phyloP scores from a whole-genome alignment of 2,113 vertebrate species.

The Neoarius graeffei region DNA sequence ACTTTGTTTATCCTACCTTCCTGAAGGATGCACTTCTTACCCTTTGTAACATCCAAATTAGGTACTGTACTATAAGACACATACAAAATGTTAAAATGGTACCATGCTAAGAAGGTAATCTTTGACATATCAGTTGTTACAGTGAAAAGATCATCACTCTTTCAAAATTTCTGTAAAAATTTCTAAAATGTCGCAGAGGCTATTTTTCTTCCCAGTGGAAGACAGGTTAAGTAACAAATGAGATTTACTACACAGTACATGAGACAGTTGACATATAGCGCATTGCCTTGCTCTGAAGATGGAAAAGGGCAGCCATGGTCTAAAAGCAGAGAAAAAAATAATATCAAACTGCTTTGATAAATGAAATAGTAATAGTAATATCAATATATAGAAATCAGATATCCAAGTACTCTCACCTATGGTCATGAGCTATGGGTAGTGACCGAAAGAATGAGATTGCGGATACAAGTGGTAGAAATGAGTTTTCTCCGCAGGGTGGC shows the following conservation, averaged over 20 bases:
- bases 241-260: background rate
- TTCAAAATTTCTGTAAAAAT: background rate
- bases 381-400: background rate
- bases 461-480: too few species aligned
- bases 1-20: background rate
- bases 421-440: too few species aligned
- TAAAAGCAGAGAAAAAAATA: background rate
- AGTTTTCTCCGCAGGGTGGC: too few species aligned
- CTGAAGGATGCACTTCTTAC: background rate
- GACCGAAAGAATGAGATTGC: too few species aligned
- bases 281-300: background rate
- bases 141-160: background rate
- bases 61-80: background rate
- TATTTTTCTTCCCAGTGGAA: background rate
- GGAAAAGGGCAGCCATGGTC: background rate
- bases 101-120: background rate
- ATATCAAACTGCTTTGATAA: background rate
- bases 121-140: background rate
- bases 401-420: too few species aligned
- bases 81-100: background rate
- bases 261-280: background rate
- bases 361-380: background rate
- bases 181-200: background rate
- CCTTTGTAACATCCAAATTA: background rate
- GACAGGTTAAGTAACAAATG: background rate